phyloP scores from a whole-genome alignment of 1,140 invertebrate species.

The Archivesica marissinica region DNA sequence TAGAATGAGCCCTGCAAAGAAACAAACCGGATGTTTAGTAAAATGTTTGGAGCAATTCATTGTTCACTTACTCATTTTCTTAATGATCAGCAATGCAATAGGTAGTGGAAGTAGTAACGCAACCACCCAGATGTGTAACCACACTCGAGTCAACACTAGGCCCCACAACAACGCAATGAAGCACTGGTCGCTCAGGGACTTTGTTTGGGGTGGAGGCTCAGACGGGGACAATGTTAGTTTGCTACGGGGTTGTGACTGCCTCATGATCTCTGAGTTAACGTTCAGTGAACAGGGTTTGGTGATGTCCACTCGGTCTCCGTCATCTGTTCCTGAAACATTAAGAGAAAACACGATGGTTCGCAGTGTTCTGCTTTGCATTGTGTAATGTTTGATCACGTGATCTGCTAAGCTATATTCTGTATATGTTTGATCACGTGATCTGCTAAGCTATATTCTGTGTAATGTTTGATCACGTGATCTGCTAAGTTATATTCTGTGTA shows the following conservation, averaged over 20 bases:
- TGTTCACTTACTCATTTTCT: conserved; percentile 86
- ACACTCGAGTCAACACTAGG: conserved; percentile 89
- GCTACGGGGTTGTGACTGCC: conserved; percentile 25
- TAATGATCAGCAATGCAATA: conserved; percentile 87
- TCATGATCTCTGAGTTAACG: conserved; percentile 19
- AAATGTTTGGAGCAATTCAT: too few species aligned
- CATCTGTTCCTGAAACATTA: too few species aligned
- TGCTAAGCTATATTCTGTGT: too few species aligned
- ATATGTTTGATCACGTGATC: too few species aligned
- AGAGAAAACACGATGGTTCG: too few species aligned
- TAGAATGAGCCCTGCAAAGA: too few species aligned
- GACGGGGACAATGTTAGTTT: conserved; percentile 15
- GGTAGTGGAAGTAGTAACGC: conserved; percentile 87
- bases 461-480: too few species aligned
- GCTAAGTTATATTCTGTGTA: too few species aligned
- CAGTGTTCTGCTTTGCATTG: too few species aligned
- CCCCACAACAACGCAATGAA: conserved; percentile 89
- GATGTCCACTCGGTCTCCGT: not conserved
- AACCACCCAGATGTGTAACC: conserved; percentile 89
- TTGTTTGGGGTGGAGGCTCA: conserved; percentile 36
- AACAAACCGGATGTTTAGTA: too few species aligned
- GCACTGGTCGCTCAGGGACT: conserved; percentile 86
- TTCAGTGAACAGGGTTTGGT: conserved; percentile 44
- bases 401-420: too few species aligned
- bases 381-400: too few species aligned